These are phyloP conservation scores for Gorsachius magnificus DNA, from an alignment of 2,797 vertebrate species.

Conservation along the genomic window DNA sequence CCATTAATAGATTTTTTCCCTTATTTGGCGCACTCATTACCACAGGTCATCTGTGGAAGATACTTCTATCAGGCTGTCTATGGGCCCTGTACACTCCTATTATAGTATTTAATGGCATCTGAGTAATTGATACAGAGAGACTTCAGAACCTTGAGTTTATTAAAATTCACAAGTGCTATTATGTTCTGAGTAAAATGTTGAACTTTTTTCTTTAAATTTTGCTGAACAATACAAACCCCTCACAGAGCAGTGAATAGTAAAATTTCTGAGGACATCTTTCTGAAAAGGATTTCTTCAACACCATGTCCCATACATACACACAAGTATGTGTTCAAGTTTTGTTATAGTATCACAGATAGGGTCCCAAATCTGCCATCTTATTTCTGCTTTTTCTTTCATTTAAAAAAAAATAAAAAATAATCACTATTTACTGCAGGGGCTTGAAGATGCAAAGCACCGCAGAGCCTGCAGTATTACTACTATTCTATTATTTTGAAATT, in stretches of 20 bases:
- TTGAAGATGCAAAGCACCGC: not conserved
- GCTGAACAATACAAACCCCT: not conserved
- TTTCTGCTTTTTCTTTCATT: not conserved
- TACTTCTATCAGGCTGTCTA: not conserved
- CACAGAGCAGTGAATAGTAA: not conserved
- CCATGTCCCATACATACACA: too few relatives aligned
- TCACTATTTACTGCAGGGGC: not conserved
- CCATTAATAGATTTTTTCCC: not conserved
- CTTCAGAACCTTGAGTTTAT: not conserved
- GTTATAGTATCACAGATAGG: not conserved
- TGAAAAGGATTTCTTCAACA: not conserved
- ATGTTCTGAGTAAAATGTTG: not conserved
- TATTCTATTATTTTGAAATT: not conserved
- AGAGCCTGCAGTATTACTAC: not conserved
- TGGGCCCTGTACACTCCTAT: not conserved
- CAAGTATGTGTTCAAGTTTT: not conserved
- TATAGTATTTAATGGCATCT: not conserved
- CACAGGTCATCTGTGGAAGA: not conserved
- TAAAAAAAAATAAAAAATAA: not conserved
- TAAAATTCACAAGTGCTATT: not conserved
- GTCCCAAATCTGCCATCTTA: not conserved
- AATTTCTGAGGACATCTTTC: not conserved
- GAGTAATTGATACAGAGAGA: not conserved
- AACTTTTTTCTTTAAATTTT: not conserved
- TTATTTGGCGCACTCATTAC: not conserved